phyloP scores from a whole-genome alignment of 1,140 invertebrate genomes.

The Cyclargus thomasi region DNA sequence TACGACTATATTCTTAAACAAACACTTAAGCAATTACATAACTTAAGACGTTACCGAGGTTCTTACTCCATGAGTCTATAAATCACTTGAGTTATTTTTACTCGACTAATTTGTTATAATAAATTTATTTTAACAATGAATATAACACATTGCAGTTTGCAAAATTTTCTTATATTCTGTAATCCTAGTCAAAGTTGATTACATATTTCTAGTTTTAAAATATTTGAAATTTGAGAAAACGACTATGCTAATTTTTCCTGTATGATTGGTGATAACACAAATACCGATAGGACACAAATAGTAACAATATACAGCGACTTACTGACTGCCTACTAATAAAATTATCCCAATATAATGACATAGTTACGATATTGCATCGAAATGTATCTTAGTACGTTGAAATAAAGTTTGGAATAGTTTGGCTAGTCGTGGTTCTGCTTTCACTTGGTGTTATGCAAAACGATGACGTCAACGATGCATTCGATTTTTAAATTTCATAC shows the following conservation, averaged over 20 bases:
- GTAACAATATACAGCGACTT: neutral
- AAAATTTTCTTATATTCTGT: too few relatives aligned
- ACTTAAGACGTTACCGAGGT: neutral
- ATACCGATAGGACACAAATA: too few relatives aligned
- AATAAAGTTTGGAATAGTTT: conserved; percentile 11
- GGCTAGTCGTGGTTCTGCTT: neutral
- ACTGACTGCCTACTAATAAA: neutral
- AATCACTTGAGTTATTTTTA: neutral
- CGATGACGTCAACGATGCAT: neutral
- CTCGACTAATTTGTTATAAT: neutral
- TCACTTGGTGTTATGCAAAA: conserved; percentile 13
- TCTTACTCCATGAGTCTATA: neutral
- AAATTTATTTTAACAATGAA: neutral
- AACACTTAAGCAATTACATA: neutral
- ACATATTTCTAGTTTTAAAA: too few relatives aligned
- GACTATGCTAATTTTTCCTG: too few relatives aligned
- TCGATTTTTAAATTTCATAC: conserved; percentile 13
- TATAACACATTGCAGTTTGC: neutral
- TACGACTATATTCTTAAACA: neutral
- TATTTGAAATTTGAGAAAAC: too few relatives aligned
- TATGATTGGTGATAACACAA: too few relatives aligned
- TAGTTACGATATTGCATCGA: neutral
- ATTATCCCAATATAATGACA: conserved; percentile 12
- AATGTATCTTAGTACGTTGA: neutral
- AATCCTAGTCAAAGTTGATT: too few relatives aligned